Conservation (phyloP, 2,888 invertebrate genomes). For the Luperina testacea region DNA sequence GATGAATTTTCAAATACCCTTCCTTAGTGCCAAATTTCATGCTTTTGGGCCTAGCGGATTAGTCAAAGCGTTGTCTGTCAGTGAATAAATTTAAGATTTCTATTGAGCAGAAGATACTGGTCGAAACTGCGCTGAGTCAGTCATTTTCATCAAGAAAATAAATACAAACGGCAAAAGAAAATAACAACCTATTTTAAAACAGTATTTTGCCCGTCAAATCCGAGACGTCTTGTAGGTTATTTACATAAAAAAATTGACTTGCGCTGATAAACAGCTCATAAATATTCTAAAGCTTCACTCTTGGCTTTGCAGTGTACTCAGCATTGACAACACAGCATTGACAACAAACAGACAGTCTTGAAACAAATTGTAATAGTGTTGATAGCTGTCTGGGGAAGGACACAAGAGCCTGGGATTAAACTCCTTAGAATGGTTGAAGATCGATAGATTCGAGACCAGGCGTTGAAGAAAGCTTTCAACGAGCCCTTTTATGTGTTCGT, state of each 20-base stretch:
- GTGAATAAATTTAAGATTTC: background rate
- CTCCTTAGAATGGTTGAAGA: conserved; percentile 44
- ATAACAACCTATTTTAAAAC: conserved; percentile 15
- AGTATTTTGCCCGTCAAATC: conserved; percentile 21
- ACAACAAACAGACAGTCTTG: conserved; percentile 48
- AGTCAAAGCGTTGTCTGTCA: background rate
- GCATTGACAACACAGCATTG: conserved; percentile 41
- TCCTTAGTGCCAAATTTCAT: background rate
- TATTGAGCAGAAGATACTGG: background rate
- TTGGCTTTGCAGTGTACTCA: conserved; percentile 26
- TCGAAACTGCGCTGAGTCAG: background rate
- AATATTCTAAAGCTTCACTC: conserved; percentile 53
- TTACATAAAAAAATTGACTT: conserved; percentile 50
- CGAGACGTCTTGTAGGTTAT: conserved; percentile 20
- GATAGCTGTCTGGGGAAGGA: conserved; percentile 39
- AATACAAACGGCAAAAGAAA: conserved; percentile 28
- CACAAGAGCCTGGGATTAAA: conserved; percentile 29
- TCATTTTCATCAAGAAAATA: background rate
- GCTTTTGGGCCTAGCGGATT: background rate
- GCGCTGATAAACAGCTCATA: conserved; percentile 48
- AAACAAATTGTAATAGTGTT: conserved; percentile 41
- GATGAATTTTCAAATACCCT: background rate
- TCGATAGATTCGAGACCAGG: conserved; percentile 57
- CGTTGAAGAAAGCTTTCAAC: conserved; percentile 52
- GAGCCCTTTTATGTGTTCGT: conserved; percentile 28